Evolutionary conservation across 2,113 vertebrate genomes (phyloP).

Genomic region (Mesoclemmys tuberculata): DNA sequence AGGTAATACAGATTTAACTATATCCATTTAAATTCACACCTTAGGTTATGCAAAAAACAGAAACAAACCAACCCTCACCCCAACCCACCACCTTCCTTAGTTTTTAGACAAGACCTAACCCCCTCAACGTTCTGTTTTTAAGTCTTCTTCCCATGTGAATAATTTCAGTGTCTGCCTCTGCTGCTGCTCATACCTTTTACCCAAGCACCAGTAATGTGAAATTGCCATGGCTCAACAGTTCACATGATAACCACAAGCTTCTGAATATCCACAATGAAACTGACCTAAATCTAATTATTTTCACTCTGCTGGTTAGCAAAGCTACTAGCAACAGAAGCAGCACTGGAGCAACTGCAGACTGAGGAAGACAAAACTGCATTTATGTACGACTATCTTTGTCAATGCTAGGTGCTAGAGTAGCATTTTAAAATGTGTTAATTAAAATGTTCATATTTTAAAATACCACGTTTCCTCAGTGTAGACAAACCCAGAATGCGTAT

Average conservation of each 20-base stretch:
- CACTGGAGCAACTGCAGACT: neutral
- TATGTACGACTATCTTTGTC: neutral
- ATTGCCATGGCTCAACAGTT: neutral
- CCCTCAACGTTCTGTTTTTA: neutral
- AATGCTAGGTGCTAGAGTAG: neutral
- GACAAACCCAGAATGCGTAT: neutral
- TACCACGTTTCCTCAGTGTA: neutral
- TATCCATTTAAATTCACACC: neutral
- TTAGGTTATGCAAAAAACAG: fast-evolving
- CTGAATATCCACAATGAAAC: neutral
- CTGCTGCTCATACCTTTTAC: neutral
- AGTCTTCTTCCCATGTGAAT: neutral
- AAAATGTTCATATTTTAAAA: neutral
- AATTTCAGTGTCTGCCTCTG: neutral
- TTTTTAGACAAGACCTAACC: neutral
- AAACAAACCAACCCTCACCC: neutral
- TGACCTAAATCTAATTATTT: neutral
- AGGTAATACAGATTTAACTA: neutral
- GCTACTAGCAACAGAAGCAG: neutral
- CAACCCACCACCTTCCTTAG: neutral
- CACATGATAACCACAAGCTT: neutral
- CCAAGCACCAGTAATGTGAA: fast-evolving
- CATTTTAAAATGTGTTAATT: neutral
- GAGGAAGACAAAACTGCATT: neutral
- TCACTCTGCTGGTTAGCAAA: neutral